Evolutionary conservation across 1,140 invertebrate species (phyloP), one percentile per base, ranked within the genome.

Genomic region (Papilio glaucus): DNA sequence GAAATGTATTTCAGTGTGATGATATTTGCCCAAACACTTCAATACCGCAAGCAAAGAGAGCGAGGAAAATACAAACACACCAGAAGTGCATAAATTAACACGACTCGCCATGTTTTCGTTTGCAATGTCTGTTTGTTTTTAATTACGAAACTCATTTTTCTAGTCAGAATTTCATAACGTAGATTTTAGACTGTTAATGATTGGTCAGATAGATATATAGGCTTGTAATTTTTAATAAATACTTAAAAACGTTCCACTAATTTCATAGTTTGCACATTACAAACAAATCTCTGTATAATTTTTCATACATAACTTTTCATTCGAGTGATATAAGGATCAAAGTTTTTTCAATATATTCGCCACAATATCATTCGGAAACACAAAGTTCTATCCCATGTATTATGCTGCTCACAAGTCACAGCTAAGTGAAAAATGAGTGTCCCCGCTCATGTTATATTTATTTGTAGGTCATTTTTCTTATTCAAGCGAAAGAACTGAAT

Each of bases 361-460:
- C 29, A 15, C 53, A 45, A 49, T 37, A 13, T 18, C 13, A 37
- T 37, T 69, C 24, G 41, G 42, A 53, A n/a, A n/a, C n/a, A n/a
- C n/a, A n/a, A 72, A 61, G 26, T 72, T 63, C 41, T 33, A 41
- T 49, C 71, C 18, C 39, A 26, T 21, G 26, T 69, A 69, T 69
- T 53, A 69, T 69, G 15, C 41, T 49, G 9, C 42, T 18, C 57
- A 53, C 26, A 49, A 69, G 42, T 69, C 67, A 69, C 45, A 8
- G 41, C 41, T 63, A 72, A 72, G 57, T 72, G 71, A 72, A 63
- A 72, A 72, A 72, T 63, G 71, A 72, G 61, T 61, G 70, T 62
- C 38, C 37, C 53, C 7, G 24, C 71, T 72, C 71, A 72, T 72
- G 71, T 72, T 37, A 72, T 72, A 72, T 72, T 72, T 63, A 72